phyloP scores from a whole-genome alignment of 2,888 invertebrate genomes.

The Phorcus lineatus region DNA sequence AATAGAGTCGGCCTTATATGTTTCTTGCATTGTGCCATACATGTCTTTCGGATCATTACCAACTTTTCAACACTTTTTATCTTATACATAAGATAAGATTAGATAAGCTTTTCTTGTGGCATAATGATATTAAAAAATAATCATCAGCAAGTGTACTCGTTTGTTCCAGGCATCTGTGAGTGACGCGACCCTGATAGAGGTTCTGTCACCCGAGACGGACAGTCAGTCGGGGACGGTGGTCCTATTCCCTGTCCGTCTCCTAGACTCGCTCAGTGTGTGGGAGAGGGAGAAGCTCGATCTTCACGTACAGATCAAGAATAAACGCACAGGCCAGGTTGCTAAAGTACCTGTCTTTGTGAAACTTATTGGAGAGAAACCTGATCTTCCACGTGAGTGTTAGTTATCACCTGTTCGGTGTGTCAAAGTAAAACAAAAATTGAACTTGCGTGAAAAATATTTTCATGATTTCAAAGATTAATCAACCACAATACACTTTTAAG shows the following conservation, averaged over 20 bases:
- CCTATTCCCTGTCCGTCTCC: constrained; percentile 65
- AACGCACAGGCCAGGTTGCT: constrained; percentile 65
- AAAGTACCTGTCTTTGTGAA: constrained; percentile 64
- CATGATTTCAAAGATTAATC: too few species aligned
- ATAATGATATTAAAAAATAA: too few species aligned
- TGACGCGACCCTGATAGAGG: constrained; percentile 63
- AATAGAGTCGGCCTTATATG: too few species aligned
- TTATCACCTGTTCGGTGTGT: not conserved
- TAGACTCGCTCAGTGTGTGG: constrained; percentile 63
- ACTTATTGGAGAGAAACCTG: constrained; percentile 66
- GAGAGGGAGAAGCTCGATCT: constrained; percentile 64
- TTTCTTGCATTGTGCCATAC: too few species aligned
- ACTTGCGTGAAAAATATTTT: too few species aligned
- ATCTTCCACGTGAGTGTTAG: constrained; percentile 50
- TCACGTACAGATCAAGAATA: constrained; percentile 58
- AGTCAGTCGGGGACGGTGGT: constrained; percentile 54
- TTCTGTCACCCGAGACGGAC: constrained; percentile 58
- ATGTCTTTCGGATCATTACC: too few species aligned
- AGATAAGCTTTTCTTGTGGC: too few species aligned
- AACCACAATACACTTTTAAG: too few species aligned
- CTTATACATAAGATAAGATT: too few species aligned
- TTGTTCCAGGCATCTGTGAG: constrained; percentile 60
- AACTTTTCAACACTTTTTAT: too few species aligned
- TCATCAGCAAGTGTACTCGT: not conserved
- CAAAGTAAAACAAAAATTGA: too few species aligned